Base-by-base conservation (phyloP, 2,113 vertebrate genomes). In the Lethenteron camtschaticum region DNA sequence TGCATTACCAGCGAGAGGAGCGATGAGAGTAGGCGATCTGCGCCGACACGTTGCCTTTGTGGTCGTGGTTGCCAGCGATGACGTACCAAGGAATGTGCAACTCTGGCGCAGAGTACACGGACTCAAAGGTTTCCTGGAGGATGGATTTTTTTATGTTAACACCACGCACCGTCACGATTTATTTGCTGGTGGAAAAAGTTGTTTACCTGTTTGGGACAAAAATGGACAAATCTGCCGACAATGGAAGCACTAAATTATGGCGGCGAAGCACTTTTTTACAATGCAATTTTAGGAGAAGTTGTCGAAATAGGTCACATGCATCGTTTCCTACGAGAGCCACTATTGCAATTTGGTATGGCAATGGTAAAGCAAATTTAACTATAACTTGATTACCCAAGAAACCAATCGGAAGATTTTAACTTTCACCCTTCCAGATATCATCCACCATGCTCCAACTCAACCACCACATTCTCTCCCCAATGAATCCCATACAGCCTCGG, bases 1-100 rank as follows among this genome's bases (percentile, higher is more conserved):
- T 56, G 41, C 41, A 41, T 41, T 41, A 95, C 89, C 90, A 95
- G 76, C 86, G 76, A 16, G 80, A 76, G 14, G 90, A 95, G 70
- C 74, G 74, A 7, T 74, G 76, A 73, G 81, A 82, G 78, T 94
- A 95, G 1, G 87, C 82, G 2, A 94, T 87, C 75, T 95, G 90
- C 1, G 87, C 90, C 1, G 81, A 80, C 59, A 95, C 83, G 0
- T 87, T 91, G 3, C 90, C 90, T 0, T 79, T 76, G 20, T 95
- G 87, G 78, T 95, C 90, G 1, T 95, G 90, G 74, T 95, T 95
- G 18, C 90, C 90, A 10, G 87, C 90, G 66, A 94, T 13, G 57
- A 95, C 81, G 1, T 85, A 87, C 90, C 90, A 95, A 56, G 90
- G 89, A 18, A 91, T 72, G 0, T 74, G 72, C 12, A 95, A 83